Conservation (phyloP, 2,888 invertebrate species). For the Callyntrura guangdongensis region DNA sequence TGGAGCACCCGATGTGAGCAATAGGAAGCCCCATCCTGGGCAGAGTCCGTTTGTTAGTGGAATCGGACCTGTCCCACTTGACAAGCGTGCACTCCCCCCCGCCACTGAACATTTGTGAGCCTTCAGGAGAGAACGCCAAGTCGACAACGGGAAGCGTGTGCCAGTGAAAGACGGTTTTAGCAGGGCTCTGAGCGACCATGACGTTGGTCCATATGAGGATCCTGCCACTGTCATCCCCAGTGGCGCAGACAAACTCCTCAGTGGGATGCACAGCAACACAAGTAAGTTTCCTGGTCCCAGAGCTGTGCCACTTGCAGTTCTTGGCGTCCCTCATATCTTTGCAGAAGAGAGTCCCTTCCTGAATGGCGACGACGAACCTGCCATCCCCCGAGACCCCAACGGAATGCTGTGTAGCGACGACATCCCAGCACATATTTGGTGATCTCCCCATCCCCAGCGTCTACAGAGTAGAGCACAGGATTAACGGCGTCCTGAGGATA, state of each 20-base stretch:
- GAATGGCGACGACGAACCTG: conserved; percentile 81
- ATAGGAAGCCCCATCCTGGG: conserved; percentile 91
- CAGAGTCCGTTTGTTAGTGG: conserved; percentile 88
- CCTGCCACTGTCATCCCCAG: conserved; percentile 90
- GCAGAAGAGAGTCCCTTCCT: conserved; percentile 75
- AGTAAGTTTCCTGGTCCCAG: conserved; percentile 87
- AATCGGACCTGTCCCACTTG: conserved; percentile 89
- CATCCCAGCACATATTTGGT: conserved; percentile 74
- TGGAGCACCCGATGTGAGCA: conserved; percentile 88
- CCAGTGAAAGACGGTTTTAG: conserved; percentile 90
- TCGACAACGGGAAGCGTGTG: conserved; percentile 91
- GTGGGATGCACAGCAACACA: conserved; percentile 90
- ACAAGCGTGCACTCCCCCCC: conserved; percentile 93
- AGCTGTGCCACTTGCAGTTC: conserved; percentile 75
- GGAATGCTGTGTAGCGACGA: conserved; percentile 75
- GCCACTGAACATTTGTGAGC: conserved; percentile 90
- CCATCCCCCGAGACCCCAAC: conserved; percentile 73
- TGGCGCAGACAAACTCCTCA: conserved; percentile 88
- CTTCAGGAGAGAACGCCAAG: conserved; percentile 89
- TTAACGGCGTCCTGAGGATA: conserved; percentile 63
- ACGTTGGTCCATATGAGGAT: conserved; percentile 88
- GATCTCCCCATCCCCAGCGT: background rate
- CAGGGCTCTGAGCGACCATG: conserved; percentile 84
- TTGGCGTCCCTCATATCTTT: conserved; percentile 65
- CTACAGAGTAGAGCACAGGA: conserved; percentile 68